phyloP scores from a whole-genome alignment of 2,888 invertebrate species.

The Tanypteryx hageni region DNA sequence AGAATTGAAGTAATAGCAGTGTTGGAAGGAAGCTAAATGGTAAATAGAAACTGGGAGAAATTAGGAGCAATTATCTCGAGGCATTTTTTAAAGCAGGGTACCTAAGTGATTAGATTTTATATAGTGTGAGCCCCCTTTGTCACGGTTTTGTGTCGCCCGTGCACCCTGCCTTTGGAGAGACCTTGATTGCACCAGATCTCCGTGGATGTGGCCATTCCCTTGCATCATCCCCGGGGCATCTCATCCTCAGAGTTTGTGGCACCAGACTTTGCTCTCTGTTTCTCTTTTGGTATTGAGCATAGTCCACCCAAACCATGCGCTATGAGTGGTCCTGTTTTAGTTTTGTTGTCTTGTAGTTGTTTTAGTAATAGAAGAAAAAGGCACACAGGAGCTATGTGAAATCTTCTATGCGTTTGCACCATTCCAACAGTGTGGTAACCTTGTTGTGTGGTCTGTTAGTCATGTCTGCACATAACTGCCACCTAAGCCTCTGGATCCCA shows the following conservation, averaged over 20 bases:
- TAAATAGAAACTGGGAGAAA: background rate
- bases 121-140: conserved; percentile 48
- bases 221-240: background rate
- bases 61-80: conserved; percentile 44
- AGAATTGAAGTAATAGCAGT: background rate
- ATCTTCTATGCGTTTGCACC: conserved; percentile 50
- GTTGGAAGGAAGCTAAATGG: conserved; percentile 33
- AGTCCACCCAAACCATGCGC: conserved; percentile 26
- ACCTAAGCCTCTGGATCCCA: conserved; percentile 37
- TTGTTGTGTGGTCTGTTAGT: conserved; percentile 55
- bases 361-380: conserved; percentile 60
- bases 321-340: conserved; percentile 30
- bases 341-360: conserved; percentile 53
- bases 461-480: conserved; percentile 54
- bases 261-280: conserved; percentile 52
- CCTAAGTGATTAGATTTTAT: conserved; percentile 58
- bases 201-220: conserved; percentile 27
- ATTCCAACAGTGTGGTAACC: conserved; percentile 22
- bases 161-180: conserved; percentile 51
- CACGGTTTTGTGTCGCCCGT: conserved; percentile 49
- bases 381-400: conserved; percentile 56
- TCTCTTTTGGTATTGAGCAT: conserved; percentile 50
- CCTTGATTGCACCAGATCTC: conserved; percentile 49
- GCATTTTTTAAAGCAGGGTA: conserved; percentile 64
- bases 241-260: conserved; percentile 11